A percentile compares a stretch with the other conserved stretches of the same genome.
Conservation (phyloP, 2,888 invertebrate genomes). For the Candidula unifasciata region DNA sequence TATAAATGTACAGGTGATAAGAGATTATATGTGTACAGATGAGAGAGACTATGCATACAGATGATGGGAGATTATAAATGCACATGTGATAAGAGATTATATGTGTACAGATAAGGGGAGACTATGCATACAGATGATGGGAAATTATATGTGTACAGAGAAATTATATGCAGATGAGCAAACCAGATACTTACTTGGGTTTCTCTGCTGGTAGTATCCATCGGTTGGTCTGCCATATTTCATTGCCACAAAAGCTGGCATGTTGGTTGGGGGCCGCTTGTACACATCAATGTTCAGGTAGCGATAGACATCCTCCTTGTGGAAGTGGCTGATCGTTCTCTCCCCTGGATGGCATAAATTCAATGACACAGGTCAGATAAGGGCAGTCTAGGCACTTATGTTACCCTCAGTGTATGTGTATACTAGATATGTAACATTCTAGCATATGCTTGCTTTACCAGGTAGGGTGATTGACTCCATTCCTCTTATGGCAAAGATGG, state of each 20-base stretch:
- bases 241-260: constrained; percentile 72
- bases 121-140: too few species aligned
- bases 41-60: too few species aligned
- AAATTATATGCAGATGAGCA: background rate
- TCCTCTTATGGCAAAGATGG: too few species aligned
- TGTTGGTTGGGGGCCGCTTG: constrained; percentile 74
- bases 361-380: background rate
- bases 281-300: constrained; percentile 76
- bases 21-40: too few species aligned
- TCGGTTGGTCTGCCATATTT: constrained; percentile 75
- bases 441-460: too few species aligned
- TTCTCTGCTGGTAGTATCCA: constrained; percentile 76
- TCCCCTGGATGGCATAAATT: constrained; percentile 38
- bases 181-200: constrained; percentile 70
- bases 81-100: too few species aligned
- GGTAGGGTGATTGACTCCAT: too few species aligned
- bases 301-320: constrained; percentile 69
- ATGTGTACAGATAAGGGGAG: too few species aligned
- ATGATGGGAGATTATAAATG: too few species aligned
- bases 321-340: constrained; percentile 74
- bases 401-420: background rate
- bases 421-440: too few species aligned
- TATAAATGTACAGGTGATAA: too few species aligned
- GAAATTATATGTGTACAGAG: too few species aligned
- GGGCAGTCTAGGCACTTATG: background rate